Evolutionary conservation across 2,888 invertebrate species (phyloP).

Genomic region (Synanthedon vespiformis): DNA sequence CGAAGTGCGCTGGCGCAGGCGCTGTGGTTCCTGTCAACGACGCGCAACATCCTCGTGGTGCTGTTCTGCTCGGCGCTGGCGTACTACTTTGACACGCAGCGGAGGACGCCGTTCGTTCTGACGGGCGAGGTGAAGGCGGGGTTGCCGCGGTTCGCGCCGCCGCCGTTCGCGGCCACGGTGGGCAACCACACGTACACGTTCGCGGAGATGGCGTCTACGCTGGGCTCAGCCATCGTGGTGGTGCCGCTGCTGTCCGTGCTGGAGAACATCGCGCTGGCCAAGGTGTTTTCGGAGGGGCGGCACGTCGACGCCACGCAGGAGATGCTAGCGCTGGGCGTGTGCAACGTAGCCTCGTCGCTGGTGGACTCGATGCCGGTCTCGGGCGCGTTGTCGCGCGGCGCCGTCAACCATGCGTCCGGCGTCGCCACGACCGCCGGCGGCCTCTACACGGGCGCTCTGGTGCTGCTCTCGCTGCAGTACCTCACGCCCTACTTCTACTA

Average conservation of each 20-base stretch:
- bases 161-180: slow-evolving; percentile 75
- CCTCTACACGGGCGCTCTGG: slow-evolving; percentile 78
- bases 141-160: slow-evolving; percentile 72
- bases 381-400: slow-evolving; percentile 89
- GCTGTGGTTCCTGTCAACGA: slow-evolving; percentile 80
- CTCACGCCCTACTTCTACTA: slow-evolving; percentile 86
- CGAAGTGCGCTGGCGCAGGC: slow-evolving; percentile 64
- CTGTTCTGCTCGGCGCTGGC: slow-evolving; percentile 76
- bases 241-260: slow-evolving; percentile 91
- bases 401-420: slow-evolving; percentile 94
- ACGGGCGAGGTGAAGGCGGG: slow-evolving; percentile 79
- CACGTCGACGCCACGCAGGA: slow-evolving; percentile 92
- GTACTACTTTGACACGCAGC: slow-evolving; percentile 73
- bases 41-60: slow-evolving; percentile 82
- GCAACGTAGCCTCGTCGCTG: slow-evolving; percentile 89
- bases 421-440: slow-evolving; percentile 91
- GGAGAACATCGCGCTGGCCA: slow-evolving; percentile 94
- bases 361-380: slow-evolving; percentile 92
- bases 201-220: slow-evolving; percentile 79
- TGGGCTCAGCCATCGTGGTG: slow-evolving; percentile 87
- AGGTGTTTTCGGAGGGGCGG: slow-evolving; percentile 87
- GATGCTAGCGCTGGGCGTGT: slow-evolving; percentile 86
- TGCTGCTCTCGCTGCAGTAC: slow-evolving; percentile 68
- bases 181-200: slow-evolving; percentile 76
- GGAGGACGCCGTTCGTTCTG: slow-evolving; percentile 73